Conservation (phyloP, 2,888 invertebrate species). For the Scrobipalpa costella region DNA sequence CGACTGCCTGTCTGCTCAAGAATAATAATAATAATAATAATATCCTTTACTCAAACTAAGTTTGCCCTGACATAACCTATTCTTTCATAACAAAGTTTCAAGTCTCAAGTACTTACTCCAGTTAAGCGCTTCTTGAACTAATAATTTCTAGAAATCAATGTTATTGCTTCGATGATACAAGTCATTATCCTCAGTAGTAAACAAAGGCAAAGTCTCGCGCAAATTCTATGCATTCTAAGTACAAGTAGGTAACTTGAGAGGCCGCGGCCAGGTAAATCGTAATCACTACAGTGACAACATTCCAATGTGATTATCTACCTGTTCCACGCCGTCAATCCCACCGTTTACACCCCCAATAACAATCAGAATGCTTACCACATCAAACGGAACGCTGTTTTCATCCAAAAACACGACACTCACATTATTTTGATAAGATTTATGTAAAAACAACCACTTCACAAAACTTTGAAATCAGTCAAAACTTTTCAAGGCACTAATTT, state of each 20-base stretch:
- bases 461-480: slow-evolving; percentile 56
- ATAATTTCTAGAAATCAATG: background rate
- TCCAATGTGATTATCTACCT: slow-evolving; percentile 31
- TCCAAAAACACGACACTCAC: slow-evolving; percentile 22
- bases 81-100: slow-evolving; percentile 12
- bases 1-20: too few species aligned
- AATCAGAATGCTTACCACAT: slow-evolving; percentile 22
- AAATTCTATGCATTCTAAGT: slow-evolving; percentile 20
- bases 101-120: background rate
- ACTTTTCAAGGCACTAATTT: slow-evolving; percentile 61
- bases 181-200: background rate
- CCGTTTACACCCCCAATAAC: slow-evolving; percentile 9
- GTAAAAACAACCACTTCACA: slow-evolving; percentile 35
- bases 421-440: slow-evolving; percentile 22
- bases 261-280: slow-evolving; percentile 22
- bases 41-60: background rate
- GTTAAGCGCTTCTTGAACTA: background rate
- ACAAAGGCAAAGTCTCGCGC: slow-evolving; percentile 9
- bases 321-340: slow-evolving; percentile 17
- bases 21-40: too few species aligned
- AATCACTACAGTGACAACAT: slow-evolving; percentile 27
- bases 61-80: background rate
- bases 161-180: background rate
- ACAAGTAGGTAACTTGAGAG: slow-evolving; percentile 18
- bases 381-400: slow-evolving; percentile 6